These are phyloP conservation scores for Cordilura impudica DNA, from an alignment of 2,888 invertebrate species.

Conservation along the genomic window DNA sequence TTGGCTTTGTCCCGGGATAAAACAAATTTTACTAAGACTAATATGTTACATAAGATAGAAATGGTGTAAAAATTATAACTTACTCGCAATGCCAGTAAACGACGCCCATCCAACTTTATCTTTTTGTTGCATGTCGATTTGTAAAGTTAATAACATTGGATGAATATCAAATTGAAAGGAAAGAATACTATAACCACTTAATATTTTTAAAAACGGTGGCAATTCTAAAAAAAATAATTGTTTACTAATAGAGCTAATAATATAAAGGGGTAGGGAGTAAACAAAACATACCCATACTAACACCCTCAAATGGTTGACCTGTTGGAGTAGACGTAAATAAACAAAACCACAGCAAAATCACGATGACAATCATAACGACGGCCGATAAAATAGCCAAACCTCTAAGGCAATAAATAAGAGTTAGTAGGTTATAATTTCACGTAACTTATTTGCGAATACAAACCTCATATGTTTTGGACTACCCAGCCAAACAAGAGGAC, in stretches of 20 bases:
- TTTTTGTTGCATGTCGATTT: constrained; percentile 93
- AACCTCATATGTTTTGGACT: constrained; percentile 96
- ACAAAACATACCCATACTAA: constrained; percentile 66
- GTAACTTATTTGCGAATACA: constrained; percentile 62
- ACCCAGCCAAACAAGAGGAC: constrained; percentile 92
- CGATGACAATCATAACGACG: constrained; percentile 82
- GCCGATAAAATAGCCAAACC: constrained; percentile 82
- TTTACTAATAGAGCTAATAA: neutral
- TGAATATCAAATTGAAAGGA: constrained; percentile 90
- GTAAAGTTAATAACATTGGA: constrained; percentile 91
- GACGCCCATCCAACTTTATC: constrained; percentile 86
- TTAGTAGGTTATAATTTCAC: neutral
- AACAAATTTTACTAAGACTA: no score
- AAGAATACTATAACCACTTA: constrained; percentile 83
- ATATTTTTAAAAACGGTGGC: constrained; percentile 79
- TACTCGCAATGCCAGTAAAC: constrained; percentile 84
- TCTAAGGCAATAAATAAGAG: constrained; percentile 61
- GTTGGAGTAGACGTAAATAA: constrained; percentile 78
- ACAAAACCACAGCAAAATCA: constrained; percentile 83
- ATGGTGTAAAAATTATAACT: no score
- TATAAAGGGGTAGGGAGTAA: neutral
- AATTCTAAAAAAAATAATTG: constrained; percentile 72
- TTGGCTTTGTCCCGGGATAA: no score
- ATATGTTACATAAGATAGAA: no score
- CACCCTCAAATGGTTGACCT: constrained; percentile 76